Evolutionary conservation across 1,140 invertebrate genomes (phyloP).

Genomic region (Triops longicaudatus): DNA sequence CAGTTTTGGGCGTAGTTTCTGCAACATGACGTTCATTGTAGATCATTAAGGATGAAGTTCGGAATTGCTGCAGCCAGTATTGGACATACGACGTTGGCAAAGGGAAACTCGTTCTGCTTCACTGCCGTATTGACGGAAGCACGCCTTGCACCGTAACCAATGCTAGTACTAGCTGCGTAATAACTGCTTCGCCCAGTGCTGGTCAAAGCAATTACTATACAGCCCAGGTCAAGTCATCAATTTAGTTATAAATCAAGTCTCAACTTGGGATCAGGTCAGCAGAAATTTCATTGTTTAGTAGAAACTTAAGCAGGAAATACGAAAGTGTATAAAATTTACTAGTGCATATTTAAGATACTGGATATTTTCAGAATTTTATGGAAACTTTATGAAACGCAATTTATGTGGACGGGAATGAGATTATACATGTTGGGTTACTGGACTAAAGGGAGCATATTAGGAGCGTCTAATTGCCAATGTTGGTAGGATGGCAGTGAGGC

Average conservation of each 20-base stretch:
- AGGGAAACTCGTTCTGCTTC: background rate
- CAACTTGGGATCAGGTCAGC: no score
- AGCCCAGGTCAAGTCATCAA: background rate
- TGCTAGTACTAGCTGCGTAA: background rate
- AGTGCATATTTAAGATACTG: background rate
- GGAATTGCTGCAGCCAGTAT: background rate
- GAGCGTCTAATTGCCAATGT: background rate
- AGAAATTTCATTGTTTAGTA: no score
- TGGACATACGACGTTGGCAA: background rate
- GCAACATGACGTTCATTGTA: background rate
- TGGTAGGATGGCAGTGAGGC: background rate
- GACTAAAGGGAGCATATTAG: background rate
- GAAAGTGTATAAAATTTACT: no score
- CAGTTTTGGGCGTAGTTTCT: background rate
- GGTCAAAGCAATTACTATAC: no score
- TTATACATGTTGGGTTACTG: background rate
- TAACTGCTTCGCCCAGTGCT: background rate
- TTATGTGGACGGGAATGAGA: background rate
- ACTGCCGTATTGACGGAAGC: background rate
- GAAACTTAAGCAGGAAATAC: no score
- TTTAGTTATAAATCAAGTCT: background rate
- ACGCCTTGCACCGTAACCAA: background rate
- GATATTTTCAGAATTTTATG: background rate
- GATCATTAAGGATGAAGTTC: constrained; percentile 6
- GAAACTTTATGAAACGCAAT: background rate